phyloP scores from a whole-genome alignment of 2,888 invertebrate genomes.

The Helobdella robusta region DNA sequence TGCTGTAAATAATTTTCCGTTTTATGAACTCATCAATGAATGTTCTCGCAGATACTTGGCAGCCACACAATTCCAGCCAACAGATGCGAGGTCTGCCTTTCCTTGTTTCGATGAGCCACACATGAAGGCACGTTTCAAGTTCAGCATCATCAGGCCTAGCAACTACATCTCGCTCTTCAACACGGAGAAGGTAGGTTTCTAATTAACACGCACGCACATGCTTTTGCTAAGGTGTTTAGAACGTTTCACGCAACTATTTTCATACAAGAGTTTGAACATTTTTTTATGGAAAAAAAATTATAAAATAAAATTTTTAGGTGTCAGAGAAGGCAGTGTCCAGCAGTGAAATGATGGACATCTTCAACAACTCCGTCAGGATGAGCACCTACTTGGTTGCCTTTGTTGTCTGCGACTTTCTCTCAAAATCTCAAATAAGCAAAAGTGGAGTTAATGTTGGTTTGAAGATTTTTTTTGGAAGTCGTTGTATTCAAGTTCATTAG shows the following conservation, averaged over 20 bases:
- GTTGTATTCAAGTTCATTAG: too few relatives aligned
- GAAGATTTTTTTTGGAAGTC: too few relatives aligned
- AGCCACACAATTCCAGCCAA: slow-evolving; percentile 58
- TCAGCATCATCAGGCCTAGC: slow-evolving; percentile 64
- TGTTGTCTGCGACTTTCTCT: slow-evolving; percentile 71
- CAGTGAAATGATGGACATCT: slow-evolving; percentile 58
- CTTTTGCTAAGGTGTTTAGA: too few relatives aligned
- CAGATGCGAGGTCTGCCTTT: slow-evolving; percentile 46
- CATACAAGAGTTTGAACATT: too few relatives aligned
- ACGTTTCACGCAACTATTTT: too few relatives aligned
- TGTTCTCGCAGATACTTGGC: slow-evolving; percentile 60
- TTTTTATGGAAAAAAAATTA: too few relatives aligned
- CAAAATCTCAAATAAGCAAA: slow-evolving; percentile 57
- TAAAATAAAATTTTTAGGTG: too few relatives aligned
- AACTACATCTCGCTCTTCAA: slow-evolving; percentile 56
- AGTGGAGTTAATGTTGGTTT: slow-evolving; percentile 61
- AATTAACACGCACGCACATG: too few relatives aligned
- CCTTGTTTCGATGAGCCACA: slow-evolving; percentile 49
- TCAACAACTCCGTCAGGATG: slow-evolving; percentile 57
- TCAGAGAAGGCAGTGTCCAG: too few relatives aligned
- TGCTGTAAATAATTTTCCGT: too few relatives aligned
- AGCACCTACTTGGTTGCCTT: slow-evolving; percentile 79
- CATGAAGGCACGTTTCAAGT: slow-evolving; percentile 67
- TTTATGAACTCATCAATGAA: too few relatives aligned
- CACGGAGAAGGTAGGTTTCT: slow-evolving; percentile 75